A percentile compares a stretch with the other conserved stretches of the same genome.
Conservation (phyloP, 2,797 vertebrate genomes). For the Sebastes cheni region DNA sequence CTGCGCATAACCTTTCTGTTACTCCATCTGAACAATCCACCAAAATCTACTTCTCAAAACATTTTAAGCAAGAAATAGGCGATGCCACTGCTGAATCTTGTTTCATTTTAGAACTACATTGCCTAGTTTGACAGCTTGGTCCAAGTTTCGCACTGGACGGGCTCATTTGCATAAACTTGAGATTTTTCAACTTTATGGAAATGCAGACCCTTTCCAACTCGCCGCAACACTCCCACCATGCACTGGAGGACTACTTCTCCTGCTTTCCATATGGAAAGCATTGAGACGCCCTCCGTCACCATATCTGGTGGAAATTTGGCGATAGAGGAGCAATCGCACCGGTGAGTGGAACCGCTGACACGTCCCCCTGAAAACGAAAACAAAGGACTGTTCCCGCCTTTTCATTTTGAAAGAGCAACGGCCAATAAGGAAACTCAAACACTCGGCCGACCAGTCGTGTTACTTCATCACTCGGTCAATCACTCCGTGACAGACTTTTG, state of each 20-base stretch:
- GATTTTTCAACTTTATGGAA: too few relatives aligned
- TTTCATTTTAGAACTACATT: neutral
- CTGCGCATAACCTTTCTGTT: neutral
- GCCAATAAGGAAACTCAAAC: neutral
- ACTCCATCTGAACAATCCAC: neutral
- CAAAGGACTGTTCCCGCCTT: too few relatives aligned
- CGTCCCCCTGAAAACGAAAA: too few relatives aligned
- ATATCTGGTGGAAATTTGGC: too few relatives aligned
- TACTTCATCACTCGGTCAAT: neutral
- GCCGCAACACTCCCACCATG: too few relatives aligned
- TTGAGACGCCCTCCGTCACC: too few relatives aligned
- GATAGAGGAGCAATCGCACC: fast-evolving
- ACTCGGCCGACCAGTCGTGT: neutral
- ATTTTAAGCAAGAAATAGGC: neutral
- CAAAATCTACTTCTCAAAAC: neutral
- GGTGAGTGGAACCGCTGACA: too few relatives aligned
- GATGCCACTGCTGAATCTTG: neutral
- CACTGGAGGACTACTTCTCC: too few relatives aligned
- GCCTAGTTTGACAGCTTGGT: neutral
- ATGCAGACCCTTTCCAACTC: too few relatives aligned
- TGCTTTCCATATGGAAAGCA: too few relatives aligned
- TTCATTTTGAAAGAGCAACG: too few relatives aligned
- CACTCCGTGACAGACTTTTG: neutral
- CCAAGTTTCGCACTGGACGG: neutral
- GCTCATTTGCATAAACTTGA: too few relatives aligned